Conservation (phyloP, 2,113 vertebrate species). For the Setophaga coronata region DNA sequence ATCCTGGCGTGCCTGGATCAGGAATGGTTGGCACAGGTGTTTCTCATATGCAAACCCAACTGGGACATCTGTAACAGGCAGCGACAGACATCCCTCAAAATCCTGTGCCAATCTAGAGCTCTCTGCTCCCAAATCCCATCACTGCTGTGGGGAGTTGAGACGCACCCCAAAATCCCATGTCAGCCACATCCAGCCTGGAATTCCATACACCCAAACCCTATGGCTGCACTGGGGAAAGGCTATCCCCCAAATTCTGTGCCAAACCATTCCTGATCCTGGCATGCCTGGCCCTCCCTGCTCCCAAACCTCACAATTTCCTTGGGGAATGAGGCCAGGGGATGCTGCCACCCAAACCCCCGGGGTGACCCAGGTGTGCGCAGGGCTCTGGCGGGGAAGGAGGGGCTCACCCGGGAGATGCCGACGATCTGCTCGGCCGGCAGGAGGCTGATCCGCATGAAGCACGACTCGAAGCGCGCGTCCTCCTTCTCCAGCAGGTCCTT, state of each 20-base stretch:
- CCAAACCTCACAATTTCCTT: accelerated
- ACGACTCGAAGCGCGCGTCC: slow-evolving; percentile 89
- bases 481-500: slow-evolving; percentile 96
- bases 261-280: accelerated
- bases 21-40: no score
- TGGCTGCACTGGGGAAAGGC: accelerated
- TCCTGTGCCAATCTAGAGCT: accelerated
- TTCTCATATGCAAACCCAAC: no score
- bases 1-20: no score
- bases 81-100: neutral
- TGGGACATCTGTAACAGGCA: neutral
- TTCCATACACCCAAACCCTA: neutral
- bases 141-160: no score
- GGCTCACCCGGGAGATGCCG: slow-evolving; percentile 88
- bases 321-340: accelerated
- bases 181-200: neutral
- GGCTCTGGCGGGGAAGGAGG: accelerated
- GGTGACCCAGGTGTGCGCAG: accelerated
- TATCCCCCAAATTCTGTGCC: accelerated
- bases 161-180: accelerated
- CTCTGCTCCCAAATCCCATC: neutral
- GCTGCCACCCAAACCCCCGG: accelerated
- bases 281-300: accelerated
- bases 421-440: slow-evolving; percentile 89
- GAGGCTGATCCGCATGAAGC: slow-evolving; percentile 91